These are phyloP conservation scores for Rhinatrema bivittatum DNA, from an alignment of 2,797 vertebrate species.

Conservation along the genomic window DNA sequence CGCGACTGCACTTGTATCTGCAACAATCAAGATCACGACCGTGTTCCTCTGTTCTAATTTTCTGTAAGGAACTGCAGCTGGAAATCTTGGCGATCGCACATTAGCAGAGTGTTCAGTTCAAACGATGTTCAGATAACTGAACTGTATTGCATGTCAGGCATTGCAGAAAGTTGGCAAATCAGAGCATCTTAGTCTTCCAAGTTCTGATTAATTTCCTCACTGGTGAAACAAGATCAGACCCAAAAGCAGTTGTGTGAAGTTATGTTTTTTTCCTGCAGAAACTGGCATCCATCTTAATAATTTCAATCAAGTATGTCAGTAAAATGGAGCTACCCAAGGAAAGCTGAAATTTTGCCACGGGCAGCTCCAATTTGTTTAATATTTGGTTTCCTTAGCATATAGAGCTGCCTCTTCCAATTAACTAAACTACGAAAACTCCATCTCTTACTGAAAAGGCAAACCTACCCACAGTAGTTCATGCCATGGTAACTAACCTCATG, in stretches of 20 bases:
- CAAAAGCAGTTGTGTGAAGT: conserved; percentile 19
- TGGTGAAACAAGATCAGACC: conserved; percentile 34
- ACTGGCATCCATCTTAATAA: not conserved
- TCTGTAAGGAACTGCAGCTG: conserved; percentile 21
- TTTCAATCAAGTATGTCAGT: conserved; percentile 6
- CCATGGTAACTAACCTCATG: no score
- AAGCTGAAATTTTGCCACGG: conserved; percentile 6
- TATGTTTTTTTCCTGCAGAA: not conserved
- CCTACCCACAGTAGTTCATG: no score
- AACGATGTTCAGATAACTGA: conserved; percentile 13
- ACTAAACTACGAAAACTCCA: no score
- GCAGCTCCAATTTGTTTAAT: not conserved
- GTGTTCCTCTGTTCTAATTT: no score
- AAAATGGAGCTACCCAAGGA: conserved; percentile 18
- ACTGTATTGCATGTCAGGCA: conserved; percentile 8
- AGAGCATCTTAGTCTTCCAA: conserved; percentile 8
- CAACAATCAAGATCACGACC: no score
- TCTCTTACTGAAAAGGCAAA: no score
- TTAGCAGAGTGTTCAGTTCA: conserved; percentile 17
- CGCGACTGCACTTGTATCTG: no score
- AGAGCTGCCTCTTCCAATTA: no score
- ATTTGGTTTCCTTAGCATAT: no score
- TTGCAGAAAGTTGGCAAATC: conserved; percentile 33
- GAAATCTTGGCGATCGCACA: conserved; percentile 28
- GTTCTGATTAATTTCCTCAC: conserved; percentile 15